Evolutionary conservation across 2,797 vertebrate genomes (phyloP).

Genomic region (Acanthornis magna): DNA sequence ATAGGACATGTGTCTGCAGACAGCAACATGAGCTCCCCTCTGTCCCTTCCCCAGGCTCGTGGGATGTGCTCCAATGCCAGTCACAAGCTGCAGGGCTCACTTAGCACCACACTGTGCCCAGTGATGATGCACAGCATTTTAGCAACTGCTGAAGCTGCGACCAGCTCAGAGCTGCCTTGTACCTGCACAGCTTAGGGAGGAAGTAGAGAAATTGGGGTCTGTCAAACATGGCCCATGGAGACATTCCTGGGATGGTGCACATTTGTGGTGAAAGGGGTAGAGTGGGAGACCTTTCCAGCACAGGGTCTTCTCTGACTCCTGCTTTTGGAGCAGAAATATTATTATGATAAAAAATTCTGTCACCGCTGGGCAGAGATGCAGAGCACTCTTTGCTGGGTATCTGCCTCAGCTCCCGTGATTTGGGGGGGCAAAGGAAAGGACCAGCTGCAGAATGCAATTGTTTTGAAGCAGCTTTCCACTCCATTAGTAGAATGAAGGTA

Average conservation of each 20-base stretch:
- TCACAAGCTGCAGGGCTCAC: neutral
- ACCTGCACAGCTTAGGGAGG: neutral
- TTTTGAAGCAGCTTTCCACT: neutral
- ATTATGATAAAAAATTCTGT: neutral
- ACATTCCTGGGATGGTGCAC: neutral
- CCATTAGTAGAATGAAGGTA: neutral
- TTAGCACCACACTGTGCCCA: neutral
- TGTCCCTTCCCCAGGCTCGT: neutral
- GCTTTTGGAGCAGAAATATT: neutral
- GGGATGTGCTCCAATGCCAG: neutral
- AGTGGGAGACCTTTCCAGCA: neutral
- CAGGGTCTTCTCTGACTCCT: neutral
- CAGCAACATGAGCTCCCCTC: neutral
- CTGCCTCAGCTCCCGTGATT: neutral
- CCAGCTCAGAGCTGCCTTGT: neutral
- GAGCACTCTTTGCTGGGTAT: neutral
- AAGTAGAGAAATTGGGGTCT: neutral
- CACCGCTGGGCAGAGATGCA: neutral
- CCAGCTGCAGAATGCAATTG: neutral
- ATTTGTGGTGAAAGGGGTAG: neutral
- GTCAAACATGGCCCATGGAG: neutral
- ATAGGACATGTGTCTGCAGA: neutral
- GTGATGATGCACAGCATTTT: neutral
- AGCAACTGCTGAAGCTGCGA: neutral
- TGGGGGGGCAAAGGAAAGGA: neutral